These are phyloP conservation scores for Myodes glareolus DNA, from an alignment of 2,113 vertebrate species.

Conservation along the genomic window DNA sequence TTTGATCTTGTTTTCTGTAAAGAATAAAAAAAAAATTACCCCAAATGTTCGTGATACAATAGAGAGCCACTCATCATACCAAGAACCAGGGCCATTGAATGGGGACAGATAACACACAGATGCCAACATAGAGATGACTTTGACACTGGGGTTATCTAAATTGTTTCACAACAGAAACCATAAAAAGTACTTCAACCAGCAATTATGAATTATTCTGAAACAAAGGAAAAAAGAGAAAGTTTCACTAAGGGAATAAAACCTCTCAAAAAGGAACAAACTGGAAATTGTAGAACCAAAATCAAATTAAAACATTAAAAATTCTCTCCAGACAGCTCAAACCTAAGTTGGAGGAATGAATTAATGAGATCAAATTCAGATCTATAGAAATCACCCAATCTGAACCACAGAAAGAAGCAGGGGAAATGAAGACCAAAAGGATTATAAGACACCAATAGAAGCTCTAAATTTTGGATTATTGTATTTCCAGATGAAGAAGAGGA, in stretches of 20 bases:
- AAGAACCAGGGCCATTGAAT: not conserved
- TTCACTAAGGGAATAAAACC: not conserved
- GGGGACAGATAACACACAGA: not conserved
- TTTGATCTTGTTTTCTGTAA: not conserved
- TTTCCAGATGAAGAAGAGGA: not conserved
- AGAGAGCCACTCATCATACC: not conserved
- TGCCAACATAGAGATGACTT: not conserved
- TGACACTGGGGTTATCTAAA: slow-evolving; percentile 10
- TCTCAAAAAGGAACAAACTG: not conserved
- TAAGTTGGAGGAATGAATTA: not conserved
- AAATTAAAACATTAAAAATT: not conserved
- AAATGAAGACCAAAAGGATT: not conserved
- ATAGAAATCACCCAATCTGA: not conserved
- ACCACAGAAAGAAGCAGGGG: not conserved
- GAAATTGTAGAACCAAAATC: slow-evolving; percentile 1
- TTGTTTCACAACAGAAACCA: slow-evolving; percentile 10
- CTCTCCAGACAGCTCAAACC: no score
- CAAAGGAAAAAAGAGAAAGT: not conserved
- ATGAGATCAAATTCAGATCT: not conserved
- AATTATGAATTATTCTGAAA: slow-evolving; percentile 14
- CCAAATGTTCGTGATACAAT: not conserved
- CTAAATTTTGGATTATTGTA: not conserved
- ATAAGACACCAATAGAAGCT: not conserved
- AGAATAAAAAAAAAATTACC: no score
- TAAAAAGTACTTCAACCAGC: not conserved